Evolutionary conservation across 2,113 vertebrate species (phyloP).

Genomic region (Drymodes brunneopygia): DNA sequence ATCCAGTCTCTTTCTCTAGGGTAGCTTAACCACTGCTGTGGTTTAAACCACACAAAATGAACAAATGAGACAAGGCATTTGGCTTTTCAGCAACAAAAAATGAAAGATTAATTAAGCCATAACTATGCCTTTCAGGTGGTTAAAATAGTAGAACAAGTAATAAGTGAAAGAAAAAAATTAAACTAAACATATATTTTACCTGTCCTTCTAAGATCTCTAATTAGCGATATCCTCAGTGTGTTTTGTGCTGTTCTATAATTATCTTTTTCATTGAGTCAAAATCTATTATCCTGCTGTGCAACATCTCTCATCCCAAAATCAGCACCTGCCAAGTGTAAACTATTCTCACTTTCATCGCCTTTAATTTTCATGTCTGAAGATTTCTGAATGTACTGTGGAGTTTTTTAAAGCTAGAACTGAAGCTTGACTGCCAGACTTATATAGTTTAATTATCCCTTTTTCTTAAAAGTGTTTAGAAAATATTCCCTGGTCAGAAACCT

Average conservation of each 20-base stretch:
- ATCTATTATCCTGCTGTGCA: neutral
- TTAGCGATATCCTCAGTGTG: neutral
- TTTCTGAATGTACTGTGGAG: neutral
- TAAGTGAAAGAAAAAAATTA: neutral
- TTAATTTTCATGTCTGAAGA: constrained; percentile 17
- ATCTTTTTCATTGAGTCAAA: constrained; percentile 6
- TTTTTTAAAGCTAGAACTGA: neutral
- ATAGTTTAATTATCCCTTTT: neutral
- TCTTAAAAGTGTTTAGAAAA: neutral
- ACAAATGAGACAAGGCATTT: neutral
- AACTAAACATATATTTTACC: neutral
- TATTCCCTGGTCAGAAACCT: neutral
- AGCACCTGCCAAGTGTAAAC: constrained; percentile 13
- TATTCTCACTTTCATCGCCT: neutral
- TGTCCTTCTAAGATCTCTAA: neutral
- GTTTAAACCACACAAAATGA: neutral
- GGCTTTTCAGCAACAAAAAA: neutral
- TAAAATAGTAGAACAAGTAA: neutral
- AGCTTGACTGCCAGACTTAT: neutral
- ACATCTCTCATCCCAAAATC: neutral
- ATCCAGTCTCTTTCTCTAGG: neutral
- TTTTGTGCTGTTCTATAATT: constrained; percentile 34
- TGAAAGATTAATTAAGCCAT: neutral
- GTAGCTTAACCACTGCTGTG: neutral
- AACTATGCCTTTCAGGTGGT: neutral